Conservation (phyloP, 2,888 invertebrate genomes). For the Cactoblastis cactorum region DNA sequence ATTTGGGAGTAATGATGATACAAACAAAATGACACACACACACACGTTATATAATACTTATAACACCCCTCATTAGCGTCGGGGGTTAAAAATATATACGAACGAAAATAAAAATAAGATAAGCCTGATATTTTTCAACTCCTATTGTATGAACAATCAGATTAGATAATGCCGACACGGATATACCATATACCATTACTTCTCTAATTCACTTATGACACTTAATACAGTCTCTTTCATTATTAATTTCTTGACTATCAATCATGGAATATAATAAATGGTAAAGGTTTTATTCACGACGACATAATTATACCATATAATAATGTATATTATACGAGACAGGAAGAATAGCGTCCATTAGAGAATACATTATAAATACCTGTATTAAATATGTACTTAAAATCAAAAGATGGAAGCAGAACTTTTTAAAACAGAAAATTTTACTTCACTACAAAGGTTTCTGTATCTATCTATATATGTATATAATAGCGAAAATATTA, state of each 20-base stretch:
- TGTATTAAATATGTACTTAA: not conserved
- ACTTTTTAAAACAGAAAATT: no score
- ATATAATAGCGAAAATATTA: no score
- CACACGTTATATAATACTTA: no score
- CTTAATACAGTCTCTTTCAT: conserved; percentile 2
- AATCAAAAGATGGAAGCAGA: no score
- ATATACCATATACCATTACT: not conserved
- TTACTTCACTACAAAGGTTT: no score
- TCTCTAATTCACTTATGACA: conserved; percentile 7
- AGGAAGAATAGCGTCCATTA: not conserved
- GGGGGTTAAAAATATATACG: no score
- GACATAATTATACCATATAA: not conserved
- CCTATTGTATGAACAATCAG: not conserved
- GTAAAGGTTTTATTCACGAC: not conserved
- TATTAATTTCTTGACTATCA: not conserved
- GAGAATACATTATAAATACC: not conserved
- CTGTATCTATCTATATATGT: no score
- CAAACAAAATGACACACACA: no score
- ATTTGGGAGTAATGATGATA: no score
- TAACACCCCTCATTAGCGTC: no score
- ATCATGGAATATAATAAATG: conserved; percentile 5
- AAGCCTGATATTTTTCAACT: no score
- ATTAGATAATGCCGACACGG: not conserved
- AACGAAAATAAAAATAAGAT: no score
- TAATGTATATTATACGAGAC: not conserved